Base-by-base conservation (phyloP, 1,140 invertebrate species). In the Spodoptera frugiperda region DNA sequence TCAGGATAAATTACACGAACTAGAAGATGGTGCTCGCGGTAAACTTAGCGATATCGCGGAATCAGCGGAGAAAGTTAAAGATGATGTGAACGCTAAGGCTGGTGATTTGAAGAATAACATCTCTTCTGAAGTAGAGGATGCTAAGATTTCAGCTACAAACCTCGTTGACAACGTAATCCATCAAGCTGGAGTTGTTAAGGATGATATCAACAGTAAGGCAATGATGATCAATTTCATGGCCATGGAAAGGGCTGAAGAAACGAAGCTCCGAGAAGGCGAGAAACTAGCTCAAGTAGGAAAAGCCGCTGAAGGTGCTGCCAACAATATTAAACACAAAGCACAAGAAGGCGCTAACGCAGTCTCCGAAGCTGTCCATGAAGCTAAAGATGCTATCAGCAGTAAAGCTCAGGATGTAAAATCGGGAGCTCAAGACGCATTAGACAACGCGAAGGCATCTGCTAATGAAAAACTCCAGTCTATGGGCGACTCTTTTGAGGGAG, bases 221-320 rank as follows among this genome's bases (percentile, higher is more conserved):
- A 75, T 88, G 57, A 82, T 84, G 65, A 55, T 93, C 12, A 88
- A 93, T 73, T 92, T 92, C 77, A 82, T 85, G 48, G 90, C 90
- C 17, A 82, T 81, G 78, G 91, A 93, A 85, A 83, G 86, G 80
- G 84, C 87, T 53, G 89, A 93, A 84, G 85, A 88, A 80, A 72
- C 89, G 10, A 87, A 81, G 80, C 49, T 85, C 9, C 79, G 81
- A 68, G 84, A 84, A 14, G 73, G 85, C 21, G 80, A 89, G 14
- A 84, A 83, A 68, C 48, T 87, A 17, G 59, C 75, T 3, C 70
- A 83, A 44, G 9, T 80, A 11, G 82, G 86, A 87, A 49, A 54
- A 8, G 74, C 81, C 33, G 57, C 87, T 14, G 82, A 84, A 65
- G 78, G 77, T 63, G 59, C 76, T 63, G 70, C 49, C 15, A 79